phyloP scores from a whole-genome alignment of 2,888 invertebrate genomes.

The Stegana nigrithorax region DNA sequence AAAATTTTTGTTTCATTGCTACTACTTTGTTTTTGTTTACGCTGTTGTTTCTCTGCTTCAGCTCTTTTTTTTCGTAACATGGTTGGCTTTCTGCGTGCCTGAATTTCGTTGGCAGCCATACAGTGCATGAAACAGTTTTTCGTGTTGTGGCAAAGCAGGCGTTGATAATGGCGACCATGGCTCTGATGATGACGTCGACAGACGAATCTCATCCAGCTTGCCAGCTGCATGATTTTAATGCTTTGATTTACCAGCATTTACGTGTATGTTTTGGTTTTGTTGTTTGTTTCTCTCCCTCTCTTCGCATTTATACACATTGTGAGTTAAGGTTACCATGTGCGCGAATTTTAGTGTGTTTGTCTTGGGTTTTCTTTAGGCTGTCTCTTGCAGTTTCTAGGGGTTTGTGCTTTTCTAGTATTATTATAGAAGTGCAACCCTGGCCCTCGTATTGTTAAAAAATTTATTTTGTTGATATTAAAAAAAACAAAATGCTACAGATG shows the following conservation, averaged over 20 bases:
- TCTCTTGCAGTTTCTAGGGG: too few relatives aligned
- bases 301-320: too few relatives aligned
- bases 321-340: too few relatives aligned
- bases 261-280: neutral
- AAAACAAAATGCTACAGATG: too few relatives aligned
- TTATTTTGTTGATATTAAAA: too few relatives aligned
- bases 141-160: constrained; percentile 7
- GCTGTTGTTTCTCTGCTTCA: neutral
- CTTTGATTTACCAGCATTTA: constrained; percentile 8
- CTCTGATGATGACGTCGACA: neutral
- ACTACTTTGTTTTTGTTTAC: too few relatives aligned
- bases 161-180: neutral
- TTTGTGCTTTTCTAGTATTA: too few relatives aligned
- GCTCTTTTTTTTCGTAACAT: neutral
- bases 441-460: too few relatives aligned
- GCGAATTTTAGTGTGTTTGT: too few relatives aligned
- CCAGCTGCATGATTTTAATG: constrained; percentile 7
- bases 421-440: too few relatives aligned
- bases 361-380: too few relatives aligned
- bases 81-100: neutral
- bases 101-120: constrained; percentile 8
- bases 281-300: neutral
- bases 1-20: neutral
- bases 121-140: constrained; percentile 5
- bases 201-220: constrained; percentile 1